Conservation (phyloP, 2,797 vertebrate genomes). For the Champsocephalus gunnari region DNA sequence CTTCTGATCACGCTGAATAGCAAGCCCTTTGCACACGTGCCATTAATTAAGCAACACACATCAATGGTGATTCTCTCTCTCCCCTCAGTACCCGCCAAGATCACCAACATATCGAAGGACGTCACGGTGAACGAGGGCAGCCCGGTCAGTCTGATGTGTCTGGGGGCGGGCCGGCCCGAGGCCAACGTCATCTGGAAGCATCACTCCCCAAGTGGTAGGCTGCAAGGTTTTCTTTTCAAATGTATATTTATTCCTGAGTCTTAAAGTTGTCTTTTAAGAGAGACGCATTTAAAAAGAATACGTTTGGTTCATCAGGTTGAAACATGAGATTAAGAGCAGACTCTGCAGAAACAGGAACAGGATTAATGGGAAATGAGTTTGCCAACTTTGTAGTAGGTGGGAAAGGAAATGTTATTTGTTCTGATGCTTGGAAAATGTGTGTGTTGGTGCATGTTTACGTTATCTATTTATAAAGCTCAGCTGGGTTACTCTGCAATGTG, state of each 20-base stretch:
- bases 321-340: not conserved
- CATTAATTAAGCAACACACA: slow-evolving; percentile 59
- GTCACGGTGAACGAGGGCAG: slow-evolving; percentile 96
- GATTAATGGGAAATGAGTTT: not conserved
- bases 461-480: not conserved
- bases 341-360: not conserved
- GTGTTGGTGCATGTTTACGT: not conserved
- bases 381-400: not conserved
- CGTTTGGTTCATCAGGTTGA: not conserved
- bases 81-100: slow-evolving; percentile 92
- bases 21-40: slow-evolving; percentile 45
- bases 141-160: slow-evolving; percentile 92
- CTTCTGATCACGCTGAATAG: slow-evolving; percentile 41
- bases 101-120: slow-evolving; percentile 94
- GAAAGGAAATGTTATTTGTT: not conserved
- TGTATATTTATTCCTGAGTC: not conserved
- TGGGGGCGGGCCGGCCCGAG: slow-evolving; percentile 94
- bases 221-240: not conserved
- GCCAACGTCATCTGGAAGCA: slow-evolving; percentile 94
- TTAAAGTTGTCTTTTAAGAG: not conserved
- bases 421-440: not conserved
- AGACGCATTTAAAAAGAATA: not conserved
- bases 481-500: not conserved
- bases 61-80: slow-evolving; percentile 54
- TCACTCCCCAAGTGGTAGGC: slow-evolving; percentile 90